Conservation (phyloP, 2,888 invertebrate genomes). For the Parelbella ahira region DNA sequence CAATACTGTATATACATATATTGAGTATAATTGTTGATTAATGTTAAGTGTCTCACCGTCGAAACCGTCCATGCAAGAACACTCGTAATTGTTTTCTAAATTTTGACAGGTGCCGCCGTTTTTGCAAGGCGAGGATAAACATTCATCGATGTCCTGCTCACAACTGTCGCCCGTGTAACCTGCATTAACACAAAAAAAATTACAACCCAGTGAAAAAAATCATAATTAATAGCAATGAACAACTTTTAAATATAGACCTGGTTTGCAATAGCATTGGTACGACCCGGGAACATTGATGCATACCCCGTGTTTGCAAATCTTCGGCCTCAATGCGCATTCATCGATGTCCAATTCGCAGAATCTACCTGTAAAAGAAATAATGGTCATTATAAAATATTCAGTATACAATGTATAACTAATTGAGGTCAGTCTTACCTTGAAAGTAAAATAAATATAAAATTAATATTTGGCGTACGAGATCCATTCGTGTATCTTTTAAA, state of each 20-base stretch:
- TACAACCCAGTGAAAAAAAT: too few relatives aligned
- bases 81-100: slow-evolving; percentile 90
- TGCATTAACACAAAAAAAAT: slow-evolving; percentile 31
- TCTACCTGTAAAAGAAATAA: slow-evolving; percentile 57
- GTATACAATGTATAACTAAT: background rate
- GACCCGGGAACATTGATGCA: slow-evolving; percentile 88
- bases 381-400: slow-evolving; percentile 8
- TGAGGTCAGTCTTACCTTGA: slow-evolving; percentile 27
- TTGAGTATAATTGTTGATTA: too few relatives aligned
- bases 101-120: slow-evolving; percentile 92
- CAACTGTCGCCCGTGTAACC: slow-evolving; percentile 92
- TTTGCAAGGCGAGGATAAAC: slow-evolving; percentile 90
- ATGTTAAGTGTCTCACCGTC: slow-evolving; percentile 81
- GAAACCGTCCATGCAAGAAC: slow-evolving; percentile 90
- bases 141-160: slow-evolving; percentile 93
- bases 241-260: too few relatives aligned
- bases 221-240: too few relatives aligned
- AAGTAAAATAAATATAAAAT: slow-evolving; percentile 25
- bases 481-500: slow-evolving; percentile 26
- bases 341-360: slow-evolving; percentile 85
- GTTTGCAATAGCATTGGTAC: slow-evolving; percentile 91
- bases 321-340: slow-evolving; percentile 83
- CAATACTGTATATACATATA: too few relatives aligned
- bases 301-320: slow-evolving; percentile 90
- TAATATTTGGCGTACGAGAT: slow-evolving; percentile 22